A percentile compares a stretch with the other conserved stretches of the same genome.
Conservation (phyloP, 2,888 invertebrate species). For the Petrolisthes cinctipes region DNA sequence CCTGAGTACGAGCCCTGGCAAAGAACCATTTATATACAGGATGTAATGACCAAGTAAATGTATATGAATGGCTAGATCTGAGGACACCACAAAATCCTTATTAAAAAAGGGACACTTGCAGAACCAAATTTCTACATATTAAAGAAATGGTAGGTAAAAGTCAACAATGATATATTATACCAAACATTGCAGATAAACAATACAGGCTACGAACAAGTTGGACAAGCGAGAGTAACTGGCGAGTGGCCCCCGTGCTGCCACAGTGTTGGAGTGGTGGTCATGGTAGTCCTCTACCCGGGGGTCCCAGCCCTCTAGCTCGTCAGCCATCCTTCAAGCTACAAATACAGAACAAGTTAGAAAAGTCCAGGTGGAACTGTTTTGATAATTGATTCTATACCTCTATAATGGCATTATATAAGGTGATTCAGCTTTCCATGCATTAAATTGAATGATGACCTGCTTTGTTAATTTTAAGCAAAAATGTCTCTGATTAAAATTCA, state of each 20-base stretch:
- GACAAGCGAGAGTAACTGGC: slow-evolving; percentile 26
- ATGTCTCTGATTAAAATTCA: too few relatives aligned
- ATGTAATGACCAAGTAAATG: neutral
- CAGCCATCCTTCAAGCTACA: too few relatives aligned
- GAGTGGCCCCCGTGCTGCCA: neutral
- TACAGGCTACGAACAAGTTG: slow-evolving; percentile 31
- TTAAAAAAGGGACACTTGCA: neutral
- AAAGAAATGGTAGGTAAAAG: neutral
- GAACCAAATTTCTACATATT: neutral
- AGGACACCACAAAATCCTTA: too few relatives aligned
- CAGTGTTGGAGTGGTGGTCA: neutral
- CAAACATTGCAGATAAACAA: neutral
- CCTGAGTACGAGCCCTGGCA: slow-evolving; percentile 28
- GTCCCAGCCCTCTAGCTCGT: slow-evolving; percentile 16
- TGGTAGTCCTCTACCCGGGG: slow-evolving; percentile 21
- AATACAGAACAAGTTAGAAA: too few relatives aligned
- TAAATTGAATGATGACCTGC: too few relatives aligned
- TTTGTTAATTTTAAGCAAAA: too few relatives aligned
- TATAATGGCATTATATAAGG: too few relatives aligned
- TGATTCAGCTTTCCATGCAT: too few relatives aligned
- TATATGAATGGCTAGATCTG: too few relatives aligned
- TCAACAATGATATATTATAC: neutral
- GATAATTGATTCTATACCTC: too few relatives aligned
- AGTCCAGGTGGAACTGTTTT: too few relatives aligned
- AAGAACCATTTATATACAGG: neutral